Evolutionary conservation across 2,113 vertebrate species (phyloP), one percentile per base, ranked within the genome.

Genomic region (Cryptomyrus ogoouensis): DNA sequence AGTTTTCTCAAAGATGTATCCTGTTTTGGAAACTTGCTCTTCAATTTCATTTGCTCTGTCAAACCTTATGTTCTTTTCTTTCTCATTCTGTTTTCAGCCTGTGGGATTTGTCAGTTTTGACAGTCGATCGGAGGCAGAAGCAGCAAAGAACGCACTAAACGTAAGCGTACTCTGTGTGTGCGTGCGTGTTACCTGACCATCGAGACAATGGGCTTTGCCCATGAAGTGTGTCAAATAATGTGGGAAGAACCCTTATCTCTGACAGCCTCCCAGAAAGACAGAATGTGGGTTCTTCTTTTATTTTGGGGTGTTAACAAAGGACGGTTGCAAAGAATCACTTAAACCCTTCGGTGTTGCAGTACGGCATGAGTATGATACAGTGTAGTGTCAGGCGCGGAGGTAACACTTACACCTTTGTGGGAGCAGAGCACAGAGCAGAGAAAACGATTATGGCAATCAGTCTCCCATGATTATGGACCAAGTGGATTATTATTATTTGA

Each of bases 81-180:
- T 91, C 91, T 93, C 93, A 92, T 94, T 91, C 89, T 94, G 94
- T 93, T 95, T 92, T 90, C 91, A 99, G 98, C 98, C 98, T n/a
- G 98, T 99, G 94, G 98, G 98, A 90, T 99, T 99, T 96, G 98
- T 99, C 95, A 98, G 97, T 93, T 99, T 99, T 93, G 98, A 99
- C 96, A 98, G 97, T 93, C 96, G 98, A 92, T 96, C 97, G 94
- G 97, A 98, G 53, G 98, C 98, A 50, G 98, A 99, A 96, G 97
- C 97, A 88, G 98, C 98, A n/a, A 99, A 99, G 96, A 98, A 98
- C 0, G 97, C 98, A 46, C 92, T 99, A 95, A 99, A 99, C 39
- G 98, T 99, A 95, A 98, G 98, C 93, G 92, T 42, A 9, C 91
- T 91, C 90, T 74, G 66, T 35, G 27, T 74, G 66, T 46, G 44